Evolutionary conservation across 2,888 invertebrate species (phyloP).

Genomic region (Pecten maximus): DNA sequence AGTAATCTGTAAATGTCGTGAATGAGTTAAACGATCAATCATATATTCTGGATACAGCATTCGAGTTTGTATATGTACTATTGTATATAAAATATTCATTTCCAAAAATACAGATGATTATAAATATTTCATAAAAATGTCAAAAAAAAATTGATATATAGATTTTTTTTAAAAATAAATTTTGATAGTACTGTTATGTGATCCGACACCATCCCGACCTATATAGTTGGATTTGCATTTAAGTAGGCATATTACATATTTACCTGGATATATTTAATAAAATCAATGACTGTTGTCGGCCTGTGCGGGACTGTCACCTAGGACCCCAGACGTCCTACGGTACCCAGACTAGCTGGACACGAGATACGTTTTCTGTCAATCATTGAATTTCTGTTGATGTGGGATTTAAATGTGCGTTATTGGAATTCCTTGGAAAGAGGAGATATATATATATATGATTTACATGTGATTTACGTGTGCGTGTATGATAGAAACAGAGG

Average conservation of each 20-base stretch:
- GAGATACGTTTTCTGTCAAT: neutral
- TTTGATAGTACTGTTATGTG: neutral
- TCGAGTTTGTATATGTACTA: neutral
- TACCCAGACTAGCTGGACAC: neutral
- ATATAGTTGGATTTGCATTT: neutral
- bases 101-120: neutral
- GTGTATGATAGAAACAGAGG: neutral
- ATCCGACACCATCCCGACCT: neutral
- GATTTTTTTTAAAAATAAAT: neutral
- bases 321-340: neutral
- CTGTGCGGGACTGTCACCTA: neutral
- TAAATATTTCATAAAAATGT: neutral
- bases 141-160: neutral
- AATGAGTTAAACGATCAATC: neutral
- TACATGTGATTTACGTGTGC: neutral
- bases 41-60: neutral
- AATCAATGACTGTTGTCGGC: neutral
- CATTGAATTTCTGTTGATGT: neutral
- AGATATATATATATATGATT: too few species aligned
- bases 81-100: neutral
- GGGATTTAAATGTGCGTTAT: neutral
- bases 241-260: neutral
- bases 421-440: neutral
- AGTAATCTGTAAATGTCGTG: neutral
- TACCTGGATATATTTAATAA: neutral